phyloP scores from a whole-genome alignment of 2,113 vertebrate species.

The Carollia perspicillata region DNA sequence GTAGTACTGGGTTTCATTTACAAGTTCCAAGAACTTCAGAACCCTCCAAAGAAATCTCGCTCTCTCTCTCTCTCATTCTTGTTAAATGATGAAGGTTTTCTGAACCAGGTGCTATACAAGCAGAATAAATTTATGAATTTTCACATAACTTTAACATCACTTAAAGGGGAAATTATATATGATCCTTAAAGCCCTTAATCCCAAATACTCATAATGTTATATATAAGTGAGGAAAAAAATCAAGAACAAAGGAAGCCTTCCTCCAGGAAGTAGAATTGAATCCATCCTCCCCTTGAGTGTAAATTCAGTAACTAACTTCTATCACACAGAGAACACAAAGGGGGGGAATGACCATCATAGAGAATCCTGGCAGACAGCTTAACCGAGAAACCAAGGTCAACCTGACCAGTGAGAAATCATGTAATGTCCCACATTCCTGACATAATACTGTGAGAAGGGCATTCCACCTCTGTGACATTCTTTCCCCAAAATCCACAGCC shows the following conservation, averaged over 20 bases:
- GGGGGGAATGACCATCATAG: background rate
- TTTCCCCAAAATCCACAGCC: background rate
- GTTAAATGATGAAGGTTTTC: background rate
- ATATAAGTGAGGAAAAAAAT: background rate
- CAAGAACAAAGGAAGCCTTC: background rate
- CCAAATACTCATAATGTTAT: background rate
- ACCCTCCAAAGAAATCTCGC: background rate
- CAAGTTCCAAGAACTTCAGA: background rate
- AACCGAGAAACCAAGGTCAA: background rate
- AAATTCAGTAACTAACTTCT: background rate
- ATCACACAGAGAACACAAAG: background rate
- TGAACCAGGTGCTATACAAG: background rate
- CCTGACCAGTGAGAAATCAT: background rate
- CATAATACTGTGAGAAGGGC: background rate
- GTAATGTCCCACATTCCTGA: background rate
- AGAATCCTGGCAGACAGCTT: background rate
- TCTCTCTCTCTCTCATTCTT: background rate
- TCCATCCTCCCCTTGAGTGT: background rate
- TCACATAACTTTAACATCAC: background rate
- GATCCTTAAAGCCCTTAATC: background rate
- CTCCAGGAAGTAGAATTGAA: background rate
- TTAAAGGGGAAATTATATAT: background rate
- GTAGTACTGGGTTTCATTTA: background rate
- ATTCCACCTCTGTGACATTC: background rate
- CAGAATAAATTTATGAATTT: background rate